Evolutionary conservation across 2,888 invertebrate species (phyloP).

Genomic region (Baccha elongata): DNA sequence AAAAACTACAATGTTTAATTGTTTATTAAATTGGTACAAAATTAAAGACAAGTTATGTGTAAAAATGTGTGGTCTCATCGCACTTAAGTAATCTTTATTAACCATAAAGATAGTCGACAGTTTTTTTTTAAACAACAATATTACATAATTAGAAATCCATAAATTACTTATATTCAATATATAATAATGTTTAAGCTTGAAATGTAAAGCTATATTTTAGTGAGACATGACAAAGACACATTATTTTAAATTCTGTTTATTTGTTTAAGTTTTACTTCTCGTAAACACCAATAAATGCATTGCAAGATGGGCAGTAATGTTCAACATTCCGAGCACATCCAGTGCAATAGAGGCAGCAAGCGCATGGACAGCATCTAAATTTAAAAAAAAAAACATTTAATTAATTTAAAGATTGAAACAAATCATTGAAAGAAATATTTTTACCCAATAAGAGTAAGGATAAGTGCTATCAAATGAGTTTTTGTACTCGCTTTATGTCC

Average conservation of each 20-base stretch:
- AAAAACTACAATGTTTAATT: neutral
- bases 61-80: conserved; percentile 18
- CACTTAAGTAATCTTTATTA: conserved; percentile 45
- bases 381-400: neutral
- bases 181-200: conserved; percentile 2
- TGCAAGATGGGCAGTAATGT: conserved; percentile 83
- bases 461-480: conserved; percentile 84
- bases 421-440: neutral
- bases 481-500: conserved; percentile 82
- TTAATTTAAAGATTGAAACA: neutral
- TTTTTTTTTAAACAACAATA: neutral
- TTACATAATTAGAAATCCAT: neutral
- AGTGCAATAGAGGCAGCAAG: conserved; percentile 83
- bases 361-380: conserved; percentile 79
- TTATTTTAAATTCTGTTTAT: neutral
- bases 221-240: neutral
- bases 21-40: neutral
- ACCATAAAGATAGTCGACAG: conserved; percentile 60
- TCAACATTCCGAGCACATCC: conserved; percentile 82
- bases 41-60: neutral
- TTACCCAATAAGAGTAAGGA: conserved; percentile 81
- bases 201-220: neutral
- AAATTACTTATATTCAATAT: neutral
- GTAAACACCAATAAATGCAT: conserved; percentile 81
- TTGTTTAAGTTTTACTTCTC: conserved; percentile 18